Evolutionary conservation across 1,140 invertebrate species (phyloP).

Genomic region (Dinothrombium tinctorium): DNA sequence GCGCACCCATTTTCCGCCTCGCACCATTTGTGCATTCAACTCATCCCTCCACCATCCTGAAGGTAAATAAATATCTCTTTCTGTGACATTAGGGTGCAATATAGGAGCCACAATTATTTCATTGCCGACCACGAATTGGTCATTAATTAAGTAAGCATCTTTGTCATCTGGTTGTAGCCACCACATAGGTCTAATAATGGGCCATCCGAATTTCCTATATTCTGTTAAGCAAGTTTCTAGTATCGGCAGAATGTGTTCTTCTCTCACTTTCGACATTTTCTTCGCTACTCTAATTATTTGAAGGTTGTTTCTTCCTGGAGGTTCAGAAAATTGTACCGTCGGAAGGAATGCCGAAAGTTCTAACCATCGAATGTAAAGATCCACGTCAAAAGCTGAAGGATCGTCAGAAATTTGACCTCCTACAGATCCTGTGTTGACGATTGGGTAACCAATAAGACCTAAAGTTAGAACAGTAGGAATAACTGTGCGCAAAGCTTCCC

Average conservation of each 20-base stretch:
- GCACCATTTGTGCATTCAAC: slow-evolving; percentile 52
- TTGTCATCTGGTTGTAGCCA: slow-evolving; percentile 60
- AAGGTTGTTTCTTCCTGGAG: slow-evolving; percentile 61
- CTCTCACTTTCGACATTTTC: slow-evolving; percentile 37
- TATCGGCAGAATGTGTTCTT: slow-evolving; percentile 16
- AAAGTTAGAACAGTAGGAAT: slow-evolving; percentile 66
- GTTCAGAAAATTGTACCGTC: slow-evolving; percentile 64
- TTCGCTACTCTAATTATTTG: slow-evolving; percentile 44
- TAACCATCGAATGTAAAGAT: slow-evolving; percentile 82
- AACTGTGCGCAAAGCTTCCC: slow-evolving; percentile 49
- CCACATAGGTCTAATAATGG: slow-evolving; percentile 66
- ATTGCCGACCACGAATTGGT: slow-evolving; percentile 73
- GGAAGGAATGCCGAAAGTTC: slow-evolving; percentile 75
- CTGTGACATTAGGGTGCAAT: slow-evolving; percentile 35
- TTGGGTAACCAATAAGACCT: slow-evolving; percentile 65
- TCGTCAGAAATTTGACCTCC: slow-evolving; percentile 38
- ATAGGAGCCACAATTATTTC: slow-evolving; percentile 77
- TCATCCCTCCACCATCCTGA: slow-evolving; percentile 70
- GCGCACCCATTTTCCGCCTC: slow-evolving; percentile 68
- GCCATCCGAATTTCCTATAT: slow-evolving; percentile 48
- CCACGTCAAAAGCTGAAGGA: slow-evolving; percentile 23
- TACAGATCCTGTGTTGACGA: slow-evolving; percentile 72
- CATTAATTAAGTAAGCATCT: slow-evolving; percentile 45
- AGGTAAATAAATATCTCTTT: slow-evolving; percentile 53
- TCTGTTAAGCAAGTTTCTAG: slow-evolving; percentile 27